Conservation (phyloP, 2,888 invertebrate genomes). For the Lagria hirta region DNA sequence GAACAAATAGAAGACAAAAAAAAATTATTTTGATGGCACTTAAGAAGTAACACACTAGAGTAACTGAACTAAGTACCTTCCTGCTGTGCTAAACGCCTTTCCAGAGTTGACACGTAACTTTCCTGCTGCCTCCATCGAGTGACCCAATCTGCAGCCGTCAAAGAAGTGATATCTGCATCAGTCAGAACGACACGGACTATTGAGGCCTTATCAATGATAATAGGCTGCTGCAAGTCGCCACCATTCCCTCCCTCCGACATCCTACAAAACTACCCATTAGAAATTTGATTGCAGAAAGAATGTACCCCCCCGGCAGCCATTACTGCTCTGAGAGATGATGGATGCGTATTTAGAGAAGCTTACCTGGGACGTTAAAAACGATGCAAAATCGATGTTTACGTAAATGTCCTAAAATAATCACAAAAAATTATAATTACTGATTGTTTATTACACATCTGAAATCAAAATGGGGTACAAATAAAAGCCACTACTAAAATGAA, state of each 20-base stretch:
- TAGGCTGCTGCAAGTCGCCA: conserved; percentile 45
- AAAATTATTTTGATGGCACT: background rate
- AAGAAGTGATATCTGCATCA: conserved; percentile 65
- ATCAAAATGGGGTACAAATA: conserved; percentile 17
- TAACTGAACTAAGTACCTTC: conserved; percentile 67
- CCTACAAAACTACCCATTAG: conserved; percentile 28
- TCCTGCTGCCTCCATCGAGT: conserved; percentile 76
- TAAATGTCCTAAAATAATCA: conserved; percentile 34
- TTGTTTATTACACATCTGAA: conserved; percentile 27
- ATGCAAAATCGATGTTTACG: background rate
- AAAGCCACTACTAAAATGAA: conserved; percentile 4
- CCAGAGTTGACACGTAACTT: conserved; percentile 73
- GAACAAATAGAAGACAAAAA: conserved; percentile 14
- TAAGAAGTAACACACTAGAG: conserved; percentile 32
- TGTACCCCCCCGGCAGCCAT: conserved; percentile 33
- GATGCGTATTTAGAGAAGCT: conserved; percentile 7
- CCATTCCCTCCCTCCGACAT: conserved; percentile 44
- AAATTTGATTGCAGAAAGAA: background rate
- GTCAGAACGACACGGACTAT: conserved; percentile 65
- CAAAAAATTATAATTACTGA: conserved; percentile 10
- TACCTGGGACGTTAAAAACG: conserved; percentile 1
- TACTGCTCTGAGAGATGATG: conserved; percentile 7
- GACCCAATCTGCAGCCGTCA: conserved; percentile 66
- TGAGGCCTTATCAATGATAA: conserved; percentile 56
- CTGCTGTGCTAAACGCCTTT: conserved; percentile 72